These are phyloP conservation scores for Chrysina gloriosa DNA, from an alignment of 2,888 invertebrate genomes.

Conservation along the genomic window DNA sequence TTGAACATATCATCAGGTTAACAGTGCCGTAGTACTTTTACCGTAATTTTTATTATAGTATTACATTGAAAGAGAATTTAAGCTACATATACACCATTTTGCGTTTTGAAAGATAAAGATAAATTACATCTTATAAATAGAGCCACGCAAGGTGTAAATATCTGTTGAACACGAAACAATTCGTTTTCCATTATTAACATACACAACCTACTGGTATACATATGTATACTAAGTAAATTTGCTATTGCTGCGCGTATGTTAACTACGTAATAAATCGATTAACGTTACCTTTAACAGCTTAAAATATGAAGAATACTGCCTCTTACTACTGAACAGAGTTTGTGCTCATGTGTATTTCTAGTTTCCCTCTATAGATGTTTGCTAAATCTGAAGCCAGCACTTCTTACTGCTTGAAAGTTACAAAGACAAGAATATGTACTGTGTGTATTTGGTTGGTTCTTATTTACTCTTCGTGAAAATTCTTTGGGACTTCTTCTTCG, in stretches of 20 bases:
- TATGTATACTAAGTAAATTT: background rate
- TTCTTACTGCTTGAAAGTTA: no score
- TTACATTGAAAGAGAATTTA: background rate
- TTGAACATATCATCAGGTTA: no score
- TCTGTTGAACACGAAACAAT: slow-evolving; percentile 28
- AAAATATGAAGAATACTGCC: background rate
- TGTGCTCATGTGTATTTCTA: no score
- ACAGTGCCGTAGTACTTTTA: no score
- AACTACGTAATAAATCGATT: slow-evolving; percentile 4
- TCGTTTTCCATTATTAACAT: slow-evolving; percentile 14
- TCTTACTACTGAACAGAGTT: no score
- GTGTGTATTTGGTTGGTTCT: no score
- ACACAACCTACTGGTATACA: background rate
- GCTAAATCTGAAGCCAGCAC: no score
- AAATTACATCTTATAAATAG: slow-evolving; percentile 19
- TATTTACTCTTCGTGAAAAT: no score
- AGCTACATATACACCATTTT: background rate
- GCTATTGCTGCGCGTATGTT: background rate
- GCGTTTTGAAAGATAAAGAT: slow-evolving; percentile 6
- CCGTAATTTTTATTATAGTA: background rate
- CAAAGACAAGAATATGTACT: no score
- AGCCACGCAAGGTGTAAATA: slow-evolving; percentile 30
- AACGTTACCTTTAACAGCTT: background rate
- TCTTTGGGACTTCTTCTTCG: background rate
- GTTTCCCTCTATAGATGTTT: no score